These are phyloP conservation scores for Drosophila falleni DNA, from an alignment of 2,888 invertebrate genomes.

Conservation along the genomic window DNA sequence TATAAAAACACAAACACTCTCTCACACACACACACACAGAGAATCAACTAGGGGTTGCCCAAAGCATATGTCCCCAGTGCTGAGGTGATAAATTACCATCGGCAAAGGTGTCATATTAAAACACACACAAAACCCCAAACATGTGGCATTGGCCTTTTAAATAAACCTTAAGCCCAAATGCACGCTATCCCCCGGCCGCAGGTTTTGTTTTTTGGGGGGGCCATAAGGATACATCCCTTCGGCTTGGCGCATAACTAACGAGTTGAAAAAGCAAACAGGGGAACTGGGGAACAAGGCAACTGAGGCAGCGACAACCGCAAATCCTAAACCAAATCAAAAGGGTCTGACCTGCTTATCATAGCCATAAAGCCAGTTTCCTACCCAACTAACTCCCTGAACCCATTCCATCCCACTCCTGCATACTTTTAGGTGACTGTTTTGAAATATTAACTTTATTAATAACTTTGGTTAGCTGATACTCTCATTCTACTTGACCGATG, in stretches of 20 bases:
- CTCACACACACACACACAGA: conserved; percentile 12
- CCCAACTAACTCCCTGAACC: conserved; percentile 3
- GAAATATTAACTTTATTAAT: too few relatives aligned
- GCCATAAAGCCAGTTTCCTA: conserved; percentile 72
- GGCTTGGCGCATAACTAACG: conserved; percentile 75
- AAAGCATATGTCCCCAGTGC: conserved; percentile 74
- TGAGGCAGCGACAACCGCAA: conserved; percentile 68
- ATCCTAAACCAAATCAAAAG: conserved; percentile 80
- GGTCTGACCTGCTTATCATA: conserved; percentile 78
- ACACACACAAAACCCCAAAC: conserved; percentile 77
- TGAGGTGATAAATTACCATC: conserved; percentile 80
- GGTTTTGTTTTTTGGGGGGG: not conserved
- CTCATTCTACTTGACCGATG: too few relatives aligned
- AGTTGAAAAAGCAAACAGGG: conserved; percentile 66
- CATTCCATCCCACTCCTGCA: not conserved
- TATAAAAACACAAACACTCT: conserved; percentile 47
- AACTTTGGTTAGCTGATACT: too few relatives aligned
- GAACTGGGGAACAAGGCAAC: conserved; percentile 28
- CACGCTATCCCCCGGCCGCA: not conserved
- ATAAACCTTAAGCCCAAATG: conserved; percentile 74
- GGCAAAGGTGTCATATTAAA: conserved; percentile 81
- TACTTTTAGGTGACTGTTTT: too few relatives aligned
- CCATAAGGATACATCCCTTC: conserved; percentile 28
- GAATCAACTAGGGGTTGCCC: conserved; percentile 10
- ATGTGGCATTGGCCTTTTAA: conserved; percentile 78